These are phyloP conservation scores for Zaprionus inermis DNA, from an alignment of 1,140 invertebrate species.

Conservation along the genomic window DNA sequence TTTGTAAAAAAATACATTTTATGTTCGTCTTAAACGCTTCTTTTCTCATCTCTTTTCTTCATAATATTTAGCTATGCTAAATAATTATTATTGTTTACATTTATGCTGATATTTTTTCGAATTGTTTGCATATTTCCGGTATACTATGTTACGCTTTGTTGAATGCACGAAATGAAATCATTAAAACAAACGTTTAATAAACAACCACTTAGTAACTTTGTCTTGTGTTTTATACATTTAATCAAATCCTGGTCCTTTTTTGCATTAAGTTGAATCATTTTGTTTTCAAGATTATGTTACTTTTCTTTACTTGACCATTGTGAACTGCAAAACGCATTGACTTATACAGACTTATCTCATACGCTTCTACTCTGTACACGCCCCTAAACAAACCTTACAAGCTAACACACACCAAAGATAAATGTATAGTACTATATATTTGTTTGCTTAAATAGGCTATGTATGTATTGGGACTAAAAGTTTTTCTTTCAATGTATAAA, in stretches of 20 bases:
- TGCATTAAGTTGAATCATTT: slow-evolving; percentile 15
- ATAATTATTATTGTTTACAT: slow-evolving; percentile 73
- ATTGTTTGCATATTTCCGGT: slow-evolving; percentile 53
- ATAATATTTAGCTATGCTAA: slow-evolving; percentile 75
- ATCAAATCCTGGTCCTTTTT: slow-evolving; percentile 73
- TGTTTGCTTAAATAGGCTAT: slow-evolving; percentile 19
- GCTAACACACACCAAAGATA: slow-evolving; percentile 60
- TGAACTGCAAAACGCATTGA: slow-evolving; percentile 33
- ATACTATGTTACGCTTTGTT: slow-evolving; percentile 2
- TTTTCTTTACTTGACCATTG: slow-evolving; percentile 39
- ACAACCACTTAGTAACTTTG: slow-evolving; percentile 15
- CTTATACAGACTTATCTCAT: slow-evolving; percentile 42
- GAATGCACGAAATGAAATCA: slow-evolving; percentile 43
- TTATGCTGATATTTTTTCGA: slow-evolving; percentile 65
- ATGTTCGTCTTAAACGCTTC: slow-evolving; percentile 47
- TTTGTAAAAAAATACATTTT: slow-evolving; percentile 80
- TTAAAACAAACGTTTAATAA: slow-evolving; percentile 12
- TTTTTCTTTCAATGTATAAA: slow-evolving; percentile 6
- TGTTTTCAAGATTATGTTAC: slow-evolving; percentile 36
- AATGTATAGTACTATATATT: slow-evolving; percentile 25
- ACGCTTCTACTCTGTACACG: slow-evolving; percentile 40
- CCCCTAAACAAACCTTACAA: slow-evolving; percentile 38
- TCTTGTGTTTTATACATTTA: slow-evolving; percentile 55
- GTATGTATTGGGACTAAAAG: slow-evolving; percentile 1
- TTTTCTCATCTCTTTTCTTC: slow-evolving; percentile 10